Evolutionary conservation across 2,888 invertebrate species (phyloP).

Genomic region (Plutella xylostella): DNA sequence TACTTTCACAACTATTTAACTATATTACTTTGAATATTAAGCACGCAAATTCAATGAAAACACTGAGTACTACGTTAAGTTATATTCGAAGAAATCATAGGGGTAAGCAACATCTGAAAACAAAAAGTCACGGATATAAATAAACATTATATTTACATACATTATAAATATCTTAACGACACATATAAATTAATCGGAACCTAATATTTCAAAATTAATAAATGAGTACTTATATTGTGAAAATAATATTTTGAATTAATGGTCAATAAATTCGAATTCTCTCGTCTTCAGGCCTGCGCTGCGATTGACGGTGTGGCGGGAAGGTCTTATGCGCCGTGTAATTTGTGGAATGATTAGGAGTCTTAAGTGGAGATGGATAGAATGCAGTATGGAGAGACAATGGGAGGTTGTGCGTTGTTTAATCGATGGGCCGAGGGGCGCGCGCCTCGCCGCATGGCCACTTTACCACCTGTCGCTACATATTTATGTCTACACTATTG

Average conservation of each 20-base stretch:
- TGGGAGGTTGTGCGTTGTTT: constrained; percentile 31
- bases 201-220: constrained; percentile 71
- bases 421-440: constrained; percentile 38
- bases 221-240: constrained; percentile 71
- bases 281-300: constrained; percentile 68
- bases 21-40: too few relatives aligned
- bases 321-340: constrained; percentile 24
- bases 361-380: constrained; percentile 34
- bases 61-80: too few relatives aligned
- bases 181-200: constrained; percentile 71
- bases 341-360: constrained; percentile 27
- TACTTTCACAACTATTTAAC: too few relatives aligned
- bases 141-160: constrained; percentile 67
- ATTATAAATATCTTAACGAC: constrained; percentile 70
- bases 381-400: constrained; percentile 41
- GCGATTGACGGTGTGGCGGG: constrained; percentile 31
- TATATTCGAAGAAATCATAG: too few relatives aligned
- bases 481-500: constrained; percentile 71
- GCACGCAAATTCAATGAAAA: too few relatives aligned
- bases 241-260: constrained; percentile 71
- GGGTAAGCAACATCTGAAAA: constrained; percentile 40
- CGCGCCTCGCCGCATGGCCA: constrained; percentile 66
- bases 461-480: constrained; percentile 70
- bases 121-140: constrained; percentile 63
- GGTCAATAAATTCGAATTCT: constrained; percentile 71